Evolutionary conservation across 2,797 vertebrate species (phyloP), one percentile per base, ranked within the genome.

Genomic region (Betta splendens): DNA sequence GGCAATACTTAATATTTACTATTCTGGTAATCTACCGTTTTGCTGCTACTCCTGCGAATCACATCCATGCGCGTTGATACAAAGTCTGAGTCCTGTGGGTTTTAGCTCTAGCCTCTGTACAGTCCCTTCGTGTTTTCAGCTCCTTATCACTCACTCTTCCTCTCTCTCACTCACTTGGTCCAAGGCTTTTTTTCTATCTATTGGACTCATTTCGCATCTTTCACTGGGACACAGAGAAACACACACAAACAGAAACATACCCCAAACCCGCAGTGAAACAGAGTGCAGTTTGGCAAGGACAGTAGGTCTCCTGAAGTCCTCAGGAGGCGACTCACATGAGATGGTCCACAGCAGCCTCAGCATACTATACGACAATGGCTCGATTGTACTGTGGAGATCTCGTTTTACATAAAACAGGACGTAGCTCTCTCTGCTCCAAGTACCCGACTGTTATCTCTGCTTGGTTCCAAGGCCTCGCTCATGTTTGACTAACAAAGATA

Each of bases 321-420:
- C 64, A 74, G 80, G 84, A 80, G 71, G 7, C 42, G 66, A 60
- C 75, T 89, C 86, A 84, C 85, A 85, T 85, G 81, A 71, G 77
- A 80, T 15, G 45, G 48, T 63, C 53, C 66, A 78, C 50, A 18
- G 18, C 56, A 12, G 70, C 42, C 32, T 37, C 42, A 38, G 13
- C 49, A 32, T 38, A 45, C 43, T 5, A 9, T 50, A 9, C 44
- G 62, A 87, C 83, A 89, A 88, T 60, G 63, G 66, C n/a, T 31
- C 8, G 26, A 76, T 87, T 90, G 81, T 90, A n/a, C 50, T 77
- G 47, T 3, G 25, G 15, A 54, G 64, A 46, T 60, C 75, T 81
- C 46, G 21, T 60, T 75, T 82, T 48, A 77, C 75, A 70, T 56
- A 20, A 64, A 48, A 48, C 68, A 56, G 72, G 59, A 59, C 20